These are phyloP conservation scores for Aleiodes leptofemur DNA, from an alignment of 2,888 invertebrate genomes.

Conservation along the genomic window DNA sequence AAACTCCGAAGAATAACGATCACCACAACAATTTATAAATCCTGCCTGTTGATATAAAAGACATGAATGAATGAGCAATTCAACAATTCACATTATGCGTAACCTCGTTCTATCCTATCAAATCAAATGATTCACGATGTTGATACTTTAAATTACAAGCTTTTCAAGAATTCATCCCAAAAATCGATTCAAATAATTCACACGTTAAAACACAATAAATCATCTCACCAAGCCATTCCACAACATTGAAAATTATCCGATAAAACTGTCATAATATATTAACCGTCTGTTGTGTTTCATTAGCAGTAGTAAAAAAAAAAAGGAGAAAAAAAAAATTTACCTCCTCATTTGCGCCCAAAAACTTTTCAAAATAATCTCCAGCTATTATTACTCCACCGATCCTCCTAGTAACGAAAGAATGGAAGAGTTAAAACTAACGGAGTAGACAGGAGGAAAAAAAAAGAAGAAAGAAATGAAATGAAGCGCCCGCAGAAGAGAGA, in stretches of 20 bases:
- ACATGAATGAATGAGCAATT: constrained; percentile 36
- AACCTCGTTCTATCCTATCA: constrained; percentile 48
- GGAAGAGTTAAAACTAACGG: constrained; percentile 30
- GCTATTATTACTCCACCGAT: constrained; percentile 64
- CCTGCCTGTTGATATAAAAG: too few relatives aligned
- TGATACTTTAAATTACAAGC: constrained; percentile 52
- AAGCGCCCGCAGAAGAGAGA: constrained; percentile 34
- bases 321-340: neutral
- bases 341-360: constrained; percentile 23
- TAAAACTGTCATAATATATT: constrained; percentile 21
- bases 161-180: constrained; percentile 8
- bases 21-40: too few relatives aligned
- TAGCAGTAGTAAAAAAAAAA: constrained; percentile 42
- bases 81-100: constrained; percentile 43
- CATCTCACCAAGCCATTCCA: neutral
- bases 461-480: constrained; percentile 40
- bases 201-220: constrained; percentile 10
- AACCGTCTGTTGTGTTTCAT: too few relatives aligned
- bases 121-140: constrained; percentile 54
- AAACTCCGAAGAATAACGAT: too few relatives aligned
- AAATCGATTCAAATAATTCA: constrained; percentile 10
- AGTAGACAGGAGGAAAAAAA: constrained; percentile 35
- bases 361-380: constrained; percentile 52
- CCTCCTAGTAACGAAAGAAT: constrained; percentile 49
- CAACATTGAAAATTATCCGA: neutral